A percentile compares a stretch with the other conserved stretches of the same genome.
Conservation (phyloP, 2,888 invertebrate genomes). For the Acleris literana region DNA sequence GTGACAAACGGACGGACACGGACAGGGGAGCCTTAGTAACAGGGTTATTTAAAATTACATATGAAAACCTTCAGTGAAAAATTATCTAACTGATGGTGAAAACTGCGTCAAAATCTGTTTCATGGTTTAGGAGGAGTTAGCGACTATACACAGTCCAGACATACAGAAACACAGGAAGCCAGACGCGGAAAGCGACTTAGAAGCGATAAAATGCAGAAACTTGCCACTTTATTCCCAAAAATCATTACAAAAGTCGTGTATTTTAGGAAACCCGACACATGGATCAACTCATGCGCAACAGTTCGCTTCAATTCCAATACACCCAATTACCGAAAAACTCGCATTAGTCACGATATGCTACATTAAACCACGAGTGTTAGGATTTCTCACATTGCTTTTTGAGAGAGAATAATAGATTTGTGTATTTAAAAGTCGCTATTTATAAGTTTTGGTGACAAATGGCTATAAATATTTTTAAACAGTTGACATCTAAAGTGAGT, state of each 20-base stretch:
- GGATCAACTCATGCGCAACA: constrained; percentile 50
- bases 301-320: constrained; percentile 44
- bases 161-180: too few relatives aligned
- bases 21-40: too few relatives aligned
- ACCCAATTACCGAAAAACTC: constrained; percentile 59
- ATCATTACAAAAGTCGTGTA: constrained; percentile 2
- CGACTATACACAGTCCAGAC: too few relatives aligned
- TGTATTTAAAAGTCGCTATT: background rate
- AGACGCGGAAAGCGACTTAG: too few relatives aligned
- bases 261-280: constrained; percentile 40
- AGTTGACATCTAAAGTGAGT: too few relatives aligned
- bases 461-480: background rate
- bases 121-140: too few relatives aligned
- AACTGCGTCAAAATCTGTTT: too few relatives aligned
- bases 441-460: background rate
- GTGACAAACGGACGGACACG: too few relatives aligned
- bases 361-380: constrained; percentile 49
- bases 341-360: constrained; percentile 57
- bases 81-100: too few relatives aligned
- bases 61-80: too few relatives aligned
- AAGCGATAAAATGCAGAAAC: too few relatives aligned
- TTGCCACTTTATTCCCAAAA: background rate
- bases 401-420: background rate
- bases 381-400: constrained; percentile 19
- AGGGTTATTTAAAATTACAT: too few relatives aligned